These are phyloP conservation scores for Idaea biselata DNA, from an alignment of 2,888 invertebrate species.

Conservation along the genomic window DNA sequence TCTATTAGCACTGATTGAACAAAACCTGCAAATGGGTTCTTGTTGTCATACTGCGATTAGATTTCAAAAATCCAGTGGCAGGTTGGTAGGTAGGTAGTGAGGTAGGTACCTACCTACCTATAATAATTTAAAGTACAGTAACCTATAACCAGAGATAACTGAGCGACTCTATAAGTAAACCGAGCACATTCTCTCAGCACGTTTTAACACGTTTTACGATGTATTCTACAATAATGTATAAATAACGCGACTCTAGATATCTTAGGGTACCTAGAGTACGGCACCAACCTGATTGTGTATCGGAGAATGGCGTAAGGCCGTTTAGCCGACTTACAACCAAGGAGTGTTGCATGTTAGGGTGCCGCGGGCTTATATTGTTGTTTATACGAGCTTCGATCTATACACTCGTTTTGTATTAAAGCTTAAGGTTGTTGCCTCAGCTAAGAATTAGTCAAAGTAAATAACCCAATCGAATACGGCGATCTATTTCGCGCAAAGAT, in stretches of 20 bases:
- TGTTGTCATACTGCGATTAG: too few species aligned
- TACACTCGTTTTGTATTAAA: background rate
- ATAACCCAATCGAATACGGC: too few species aligned
- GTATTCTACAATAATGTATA: background rate
- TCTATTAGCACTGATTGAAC: too few species aligned
- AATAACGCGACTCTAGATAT: background rate
- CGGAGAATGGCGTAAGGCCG: slow-evolving; percentile 1
- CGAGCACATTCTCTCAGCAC: background rate
- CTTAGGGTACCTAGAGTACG: background rate
- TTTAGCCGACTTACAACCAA: background rate
- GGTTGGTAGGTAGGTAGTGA: background rate
- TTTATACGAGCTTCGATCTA: background rate
- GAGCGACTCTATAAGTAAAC: background rate
- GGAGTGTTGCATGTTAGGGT: background rate
- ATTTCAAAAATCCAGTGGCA: too few species aligned
- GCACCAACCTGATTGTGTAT: slow-evolving; percentile 1
- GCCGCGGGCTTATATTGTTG: background rate
- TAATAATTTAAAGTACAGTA: background rate
- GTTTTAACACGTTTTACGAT: slow-evolving; percentile 1
- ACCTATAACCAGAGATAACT: background rate
- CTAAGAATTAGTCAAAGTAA: too few species aligned
- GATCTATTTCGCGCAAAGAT: too few species aligned
- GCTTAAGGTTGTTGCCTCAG: background rate
- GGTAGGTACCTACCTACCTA: background rate
- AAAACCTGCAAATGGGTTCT: too few species aligned